These are phyloP conservation scores for Drosophila macrothrix DNA, from an alignment of 2,888 invertebrate species.

Conservation along the genomic window DNA sequence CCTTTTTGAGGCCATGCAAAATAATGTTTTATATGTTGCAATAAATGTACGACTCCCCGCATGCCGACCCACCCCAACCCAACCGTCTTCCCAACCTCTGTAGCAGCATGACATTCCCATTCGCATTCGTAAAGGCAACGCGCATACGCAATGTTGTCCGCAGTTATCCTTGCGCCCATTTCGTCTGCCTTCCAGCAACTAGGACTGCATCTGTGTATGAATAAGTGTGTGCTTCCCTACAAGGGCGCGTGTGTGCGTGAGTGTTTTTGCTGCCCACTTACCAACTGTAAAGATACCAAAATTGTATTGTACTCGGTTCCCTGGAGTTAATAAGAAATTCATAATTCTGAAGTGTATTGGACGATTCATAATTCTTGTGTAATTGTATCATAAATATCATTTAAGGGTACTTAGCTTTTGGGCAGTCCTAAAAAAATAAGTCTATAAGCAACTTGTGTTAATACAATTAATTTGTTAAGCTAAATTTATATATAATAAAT, in stretches of 20 bases:
- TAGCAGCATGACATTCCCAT: conserved; percentile 18
- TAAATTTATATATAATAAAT: neutral
- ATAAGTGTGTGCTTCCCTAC: neutral
- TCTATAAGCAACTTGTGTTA: neutral
- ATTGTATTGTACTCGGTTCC: conserved; percentile 28
- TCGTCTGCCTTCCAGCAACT: conserved; percentile 24
- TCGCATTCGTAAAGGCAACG: conserved; percentile 56
- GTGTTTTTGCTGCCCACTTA: conserved; percentile 39
- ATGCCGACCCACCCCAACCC: conserved; percentile 17
- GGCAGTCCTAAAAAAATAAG: too few species aligned
- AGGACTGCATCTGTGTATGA: conserved; percentile 2
- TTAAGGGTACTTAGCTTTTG: neutral
- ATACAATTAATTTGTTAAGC: neutral
- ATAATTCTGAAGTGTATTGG: neutral
- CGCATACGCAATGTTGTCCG: conserved; percentile 77
- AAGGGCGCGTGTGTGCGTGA: conserved; percentile 8
- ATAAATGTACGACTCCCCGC: conserved; percentile 70
- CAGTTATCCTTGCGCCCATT: conserved; percentile 78
- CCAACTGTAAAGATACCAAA: conserved; percentile 58
- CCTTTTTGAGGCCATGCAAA: conserved; percentile 77
- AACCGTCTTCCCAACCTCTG: conserved; percentile 18
- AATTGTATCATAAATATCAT: neutral
- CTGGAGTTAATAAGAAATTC: conserved; percentile 23
- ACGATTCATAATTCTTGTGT: neutral
- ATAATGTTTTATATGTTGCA: conserved; percentile 80